Conservation (phyloP, 2,888 invertebrate species). For the Troides aeacus region DNA sequence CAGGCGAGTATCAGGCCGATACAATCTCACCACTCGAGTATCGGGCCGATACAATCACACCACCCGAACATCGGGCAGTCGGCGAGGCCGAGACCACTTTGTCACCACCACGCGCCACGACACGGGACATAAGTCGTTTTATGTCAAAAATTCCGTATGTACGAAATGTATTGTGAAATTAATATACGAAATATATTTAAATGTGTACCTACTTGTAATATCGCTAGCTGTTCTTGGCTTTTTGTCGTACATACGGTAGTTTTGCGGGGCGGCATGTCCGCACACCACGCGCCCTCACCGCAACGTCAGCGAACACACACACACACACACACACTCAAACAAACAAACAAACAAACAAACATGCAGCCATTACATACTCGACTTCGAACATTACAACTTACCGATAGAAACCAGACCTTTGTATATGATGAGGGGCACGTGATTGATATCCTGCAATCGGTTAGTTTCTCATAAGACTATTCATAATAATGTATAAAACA, state of each 20-base stretch:
- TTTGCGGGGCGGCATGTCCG: background rate
- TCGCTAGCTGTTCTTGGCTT: slow-evolving; percentile 10
- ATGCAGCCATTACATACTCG: background rate
- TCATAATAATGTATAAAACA: background rate
- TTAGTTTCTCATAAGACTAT: background rate
- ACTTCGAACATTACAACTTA: background rate
- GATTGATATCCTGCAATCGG: background rate
- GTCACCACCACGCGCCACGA: slow-evolving; percentile 53
- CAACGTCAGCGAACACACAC: background rate
- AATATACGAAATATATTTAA: slow-evolving; percentile 1
- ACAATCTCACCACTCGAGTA: slow-evolving; percentile 36
- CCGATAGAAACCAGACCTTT: background rate
- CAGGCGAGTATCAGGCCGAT: slow-evolving; percentile 41
- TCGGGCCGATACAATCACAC: slow-evolving; percentile 29
- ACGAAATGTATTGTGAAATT: background rate
- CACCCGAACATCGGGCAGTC: slow-evolving; percentile 35
- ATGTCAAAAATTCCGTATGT: slow-evolving; percentile 22
- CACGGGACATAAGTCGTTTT: slow-evolving; percentile 36
- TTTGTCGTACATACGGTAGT: slow-evolving; percentile 12
- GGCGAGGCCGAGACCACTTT: slow-evolving; percentile 45
- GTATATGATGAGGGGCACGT: background rate
- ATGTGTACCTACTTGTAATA: background rate
- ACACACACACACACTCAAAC: too few species aligned
- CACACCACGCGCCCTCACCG: slow-evolving; percentile 18
- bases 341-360: background rate